phyloP scores from a whole-genome alignment of 1,140 invertebrate species.

The Cyphomyrmex costatus region DNA sequence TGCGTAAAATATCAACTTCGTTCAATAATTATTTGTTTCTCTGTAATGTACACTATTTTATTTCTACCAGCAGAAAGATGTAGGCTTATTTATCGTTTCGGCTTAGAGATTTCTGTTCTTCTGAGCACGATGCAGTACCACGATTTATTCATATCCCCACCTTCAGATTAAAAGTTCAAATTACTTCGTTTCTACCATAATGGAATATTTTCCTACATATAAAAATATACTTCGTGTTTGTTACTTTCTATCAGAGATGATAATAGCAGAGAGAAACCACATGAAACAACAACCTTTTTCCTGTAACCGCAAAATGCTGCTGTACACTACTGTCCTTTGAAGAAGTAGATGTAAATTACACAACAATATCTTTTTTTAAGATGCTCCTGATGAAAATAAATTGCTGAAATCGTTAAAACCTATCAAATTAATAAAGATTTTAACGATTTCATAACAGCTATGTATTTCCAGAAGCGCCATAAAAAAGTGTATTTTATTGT shows the following conservation, averaged over 20 bases:
- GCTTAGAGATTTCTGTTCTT: not conserved
- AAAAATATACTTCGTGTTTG: not conserved
- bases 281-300: too few relatives aligned
- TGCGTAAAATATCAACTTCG: not conserved
- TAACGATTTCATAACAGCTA: too few relatives aligned
- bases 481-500: too few relatives aligned
- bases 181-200: not conserved
- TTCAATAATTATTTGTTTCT: not conserved
- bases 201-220: not conserved
- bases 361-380: too few relatives aligned
- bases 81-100: not conserved
- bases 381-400: too few relatives aligned
- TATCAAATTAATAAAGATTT: too few relatives aligned
- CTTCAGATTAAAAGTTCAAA: not conserved
- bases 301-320: too few relatives aligned
- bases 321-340: too few relatives aligned
- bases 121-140: not conserved
- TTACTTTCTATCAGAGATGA: not conserved
- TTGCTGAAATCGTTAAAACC: too few relatives aligned
- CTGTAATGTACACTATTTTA: not conserved
- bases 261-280: too few relatives aligned
- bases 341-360: too few relatives aligned
- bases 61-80: not conserved
- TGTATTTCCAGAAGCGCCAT: too few relatives aligned
- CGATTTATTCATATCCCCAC: not conserved